A percentile compares a stretch with the other conserved stretches of the same genome.
Conservation (phyloP, 2,888 invertebrate species). For the Gibbula magus region DNA sequence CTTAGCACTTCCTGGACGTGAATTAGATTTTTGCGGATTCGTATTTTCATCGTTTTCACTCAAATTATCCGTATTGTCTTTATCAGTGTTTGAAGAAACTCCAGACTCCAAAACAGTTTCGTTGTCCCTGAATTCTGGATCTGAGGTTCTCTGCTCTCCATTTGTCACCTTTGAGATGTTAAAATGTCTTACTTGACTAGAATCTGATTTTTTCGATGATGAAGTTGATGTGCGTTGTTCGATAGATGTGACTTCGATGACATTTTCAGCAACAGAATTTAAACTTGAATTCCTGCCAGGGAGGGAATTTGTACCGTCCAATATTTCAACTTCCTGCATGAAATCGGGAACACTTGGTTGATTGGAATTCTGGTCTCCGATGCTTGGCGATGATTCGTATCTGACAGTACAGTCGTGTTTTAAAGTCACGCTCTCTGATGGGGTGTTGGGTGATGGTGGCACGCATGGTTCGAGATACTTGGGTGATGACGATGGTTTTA, state of each 20-base stretch:
- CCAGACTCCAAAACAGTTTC: too few relatives aligned
- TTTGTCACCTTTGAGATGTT: not conserved
- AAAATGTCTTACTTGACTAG: too few relatives aligned
- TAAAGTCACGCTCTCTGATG: not conserved
- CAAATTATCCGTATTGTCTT: not conserved
- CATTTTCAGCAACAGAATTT: not conserved
- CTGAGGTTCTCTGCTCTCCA: not conserved
- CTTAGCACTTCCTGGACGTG: constrained; percentile 7
- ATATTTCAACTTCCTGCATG: not conserved
- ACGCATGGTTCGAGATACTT: not conserved
- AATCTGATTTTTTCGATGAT: too few relatives aligned
- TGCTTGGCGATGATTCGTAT: not conserved
- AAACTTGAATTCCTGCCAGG: not conserved
- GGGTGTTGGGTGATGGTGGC: not conserved
- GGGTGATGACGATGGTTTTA: not conserved
- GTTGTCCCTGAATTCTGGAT: not conserved
- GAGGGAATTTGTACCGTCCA: not conserved
- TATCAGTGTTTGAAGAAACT: too few relatives aligned
- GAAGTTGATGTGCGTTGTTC: not conserved
- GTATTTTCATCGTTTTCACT: constrained; percentile 1
- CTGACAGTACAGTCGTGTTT: not conserved
- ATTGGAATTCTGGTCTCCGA: too few relatives aligned
- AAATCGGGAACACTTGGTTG: not conserved
- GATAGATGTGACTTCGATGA: not conserved
- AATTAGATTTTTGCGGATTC: not conserved